These are phyloP conservation scores for Psylliodes chrysocephalus DNA, from an alignment of 2,888 invertebrate species.

Conservation along the genomic window DNA sequence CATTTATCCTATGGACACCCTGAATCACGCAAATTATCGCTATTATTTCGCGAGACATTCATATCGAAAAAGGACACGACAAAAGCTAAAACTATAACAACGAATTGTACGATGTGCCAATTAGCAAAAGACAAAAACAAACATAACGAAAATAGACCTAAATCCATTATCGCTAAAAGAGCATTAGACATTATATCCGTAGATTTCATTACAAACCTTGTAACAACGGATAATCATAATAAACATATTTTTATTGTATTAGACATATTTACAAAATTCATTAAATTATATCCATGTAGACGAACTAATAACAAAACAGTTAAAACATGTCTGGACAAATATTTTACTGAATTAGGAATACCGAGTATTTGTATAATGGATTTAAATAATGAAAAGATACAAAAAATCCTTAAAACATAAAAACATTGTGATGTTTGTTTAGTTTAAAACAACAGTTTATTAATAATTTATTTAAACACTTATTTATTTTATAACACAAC, in stretches of 20 bases:
- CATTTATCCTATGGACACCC: conserved; percentile 20
- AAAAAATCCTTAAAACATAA: too few species aligned
- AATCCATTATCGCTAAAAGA: conserved; percentile 4
- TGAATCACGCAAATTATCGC: conserved; percentile 14
- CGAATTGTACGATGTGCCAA: not conserved
- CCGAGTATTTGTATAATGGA: too few species aligned
- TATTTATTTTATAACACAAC: too few species aligned
- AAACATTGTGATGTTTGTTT: too few species aligned
- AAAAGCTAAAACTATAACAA: conserved; percentile 6
- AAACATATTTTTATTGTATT: conserved; percentile 29
- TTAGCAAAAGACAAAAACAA: too few species aligned
- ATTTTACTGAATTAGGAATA: not conserved
- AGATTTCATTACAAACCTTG: conserved; percentile 16
- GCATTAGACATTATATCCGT: conserved; percentile 22
- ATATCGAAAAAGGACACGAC: conserved; percentile 6
- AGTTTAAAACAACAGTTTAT: too few species aligned
- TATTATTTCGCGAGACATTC: conserved; percentile 23
- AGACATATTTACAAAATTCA: conserved; percentile 33
- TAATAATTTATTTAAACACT: too few species aligned
- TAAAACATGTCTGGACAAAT: not conserved
- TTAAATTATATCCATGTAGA: conserved; percentile 16
- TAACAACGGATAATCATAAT: conserved; percentile 4
- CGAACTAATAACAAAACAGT: conserved; percentile 22
- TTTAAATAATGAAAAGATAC: too few species aligned
- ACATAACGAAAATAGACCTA: conserved; percentile 10